Evolutionary conservation across 2,888 invertebrate species (phyloP).

Genomic region (Smittia aterrima): DNA sequence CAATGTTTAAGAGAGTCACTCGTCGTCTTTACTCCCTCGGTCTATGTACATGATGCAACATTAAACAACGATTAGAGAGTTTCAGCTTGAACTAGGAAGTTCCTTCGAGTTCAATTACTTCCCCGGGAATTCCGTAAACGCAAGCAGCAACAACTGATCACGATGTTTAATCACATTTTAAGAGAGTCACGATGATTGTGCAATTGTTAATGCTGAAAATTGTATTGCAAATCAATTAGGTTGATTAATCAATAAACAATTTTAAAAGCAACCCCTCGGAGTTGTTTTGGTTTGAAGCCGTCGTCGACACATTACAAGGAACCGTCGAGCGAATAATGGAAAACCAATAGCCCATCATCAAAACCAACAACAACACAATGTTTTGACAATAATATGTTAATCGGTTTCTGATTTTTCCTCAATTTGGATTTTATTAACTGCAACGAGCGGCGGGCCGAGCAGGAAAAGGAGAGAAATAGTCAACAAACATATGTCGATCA

Average conservation of each 20-base stretch:
- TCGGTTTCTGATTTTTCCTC: slow-evolving; percentile 41
- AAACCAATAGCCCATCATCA: slow-evolving; percentile 39
- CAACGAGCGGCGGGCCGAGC: neutral
- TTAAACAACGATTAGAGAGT: neutral
- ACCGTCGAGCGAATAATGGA: slow-evolving; percentile 22
- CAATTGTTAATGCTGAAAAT: slow-evolving; percentile 13
- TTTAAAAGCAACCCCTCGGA: slow-evolving; percentile 28
- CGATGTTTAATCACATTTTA: neutral
- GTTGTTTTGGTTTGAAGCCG: neutral
- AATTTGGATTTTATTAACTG: slow-evolving; percentile 38
- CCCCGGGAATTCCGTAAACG: neutral
- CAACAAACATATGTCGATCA: slow-evolving; percentile 42
- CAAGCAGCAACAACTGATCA: slow-evolving; percentile 17
- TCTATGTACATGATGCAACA: neutral
- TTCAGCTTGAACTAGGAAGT: neutral
- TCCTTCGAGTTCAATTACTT: too few relatives aligned
- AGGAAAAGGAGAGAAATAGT: neutral
- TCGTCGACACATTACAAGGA: slow-evolving; percentile 24
- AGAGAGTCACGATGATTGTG: slow-evolving; percentile 39
- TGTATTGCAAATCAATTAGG: slow-evolving; percentile 41
- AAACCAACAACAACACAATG: slow-evolving; percentile 32
- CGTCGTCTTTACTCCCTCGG: neutral
- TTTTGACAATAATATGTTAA: slow-evolving; percentile 42
- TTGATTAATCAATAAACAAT: slow-evolving; percentile 41
- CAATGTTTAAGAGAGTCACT: neutral